phyloP scores from a whole-genome alignment of 1,140 invertebrate genomes.

The Aradophagus sp. region DNA sequence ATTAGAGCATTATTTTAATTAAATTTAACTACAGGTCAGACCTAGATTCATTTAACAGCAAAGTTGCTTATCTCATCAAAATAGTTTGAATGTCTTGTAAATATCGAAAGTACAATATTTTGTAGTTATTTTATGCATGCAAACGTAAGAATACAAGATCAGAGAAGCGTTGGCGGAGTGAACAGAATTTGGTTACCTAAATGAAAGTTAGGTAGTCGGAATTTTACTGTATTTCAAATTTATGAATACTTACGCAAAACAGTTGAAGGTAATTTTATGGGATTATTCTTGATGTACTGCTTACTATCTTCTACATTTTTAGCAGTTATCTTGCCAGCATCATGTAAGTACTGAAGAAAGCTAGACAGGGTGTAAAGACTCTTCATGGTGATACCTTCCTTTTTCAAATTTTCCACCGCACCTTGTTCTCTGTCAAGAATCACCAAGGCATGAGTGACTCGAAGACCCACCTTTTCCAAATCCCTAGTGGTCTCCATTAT shows the following conservation, averaged over 20 bases:
- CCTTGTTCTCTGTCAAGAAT: constrained; percentile 95
- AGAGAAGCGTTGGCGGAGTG: no score
- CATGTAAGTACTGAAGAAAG: constrained; percentile 80
- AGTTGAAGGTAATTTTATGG: constrained; percentile 18
- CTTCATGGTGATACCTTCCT: constrained; percentile 83
- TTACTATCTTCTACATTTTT: constrained; percentile 77
- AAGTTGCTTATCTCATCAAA: no score
- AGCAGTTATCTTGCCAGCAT: constrained; percentile 78
- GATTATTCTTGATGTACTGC: constrained; percentile 71
- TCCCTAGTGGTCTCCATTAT: constrained; percentile 91
- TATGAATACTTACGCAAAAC: constrained; percentile 63
- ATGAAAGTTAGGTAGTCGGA: no score
- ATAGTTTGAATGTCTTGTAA: no score
- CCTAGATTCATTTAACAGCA: no score
- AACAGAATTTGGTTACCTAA: no score
- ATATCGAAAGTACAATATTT: no score
- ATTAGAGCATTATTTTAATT: no score
- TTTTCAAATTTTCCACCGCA: constrained; percentile 82
- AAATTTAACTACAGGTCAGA: no score
- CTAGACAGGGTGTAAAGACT: constrained; percentile 81
- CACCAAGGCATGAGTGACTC: constrained; percentile 86
- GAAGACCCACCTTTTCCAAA: constrained; percentile 81
- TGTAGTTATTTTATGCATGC: no score
- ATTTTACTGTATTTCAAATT: no score
- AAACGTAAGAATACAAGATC: no score